Base-by-base conservation (phyloP, 2,797 vertebrate species). In the Syndactyla subalaris region DNA sequence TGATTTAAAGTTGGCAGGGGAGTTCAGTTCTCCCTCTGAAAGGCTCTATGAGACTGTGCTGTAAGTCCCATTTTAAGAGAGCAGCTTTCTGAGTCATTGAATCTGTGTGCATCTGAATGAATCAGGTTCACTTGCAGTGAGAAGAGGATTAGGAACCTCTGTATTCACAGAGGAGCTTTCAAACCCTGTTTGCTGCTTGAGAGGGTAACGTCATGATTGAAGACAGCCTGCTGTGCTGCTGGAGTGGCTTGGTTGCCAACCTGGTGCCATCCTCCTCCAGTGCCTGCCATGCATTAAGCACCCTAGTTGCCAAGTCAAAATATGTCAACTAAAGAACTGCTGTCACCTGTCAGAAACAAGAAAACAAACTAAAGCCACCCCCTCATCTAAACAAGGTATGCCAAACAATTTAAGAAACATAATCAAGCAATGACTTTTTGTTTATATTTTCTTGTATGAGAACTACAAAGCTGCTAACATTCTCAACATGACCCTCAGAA, bases 91-190 rank as follows among this genome's bases (percentile, higher is more conserved):
- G 89, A 96, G 81, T 80, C 93, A 77, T 71, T 97, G 95, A 84
- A 91, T 93, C 85, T 85, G 14, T 34, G 45, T 61, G 94, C 96
- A 97, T 97, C 96, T 98, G 97, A 98, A 98, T 58, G 13, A 92
- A 97, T 97, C 93, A 96, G 87, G 93, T 84, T 88, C 79, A 71
- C 88, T 92, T 72, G 57, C 76, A 78, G 85, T 27, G 90, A 96
- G 78, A 87, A 95, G 92, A 90, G 93, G 93, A 95, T 96, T 83
- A 95, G 93, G 77, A 94, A 85, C 76, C 76, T 92, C 75, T 79
- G 26, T 13, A 59, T 86, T 92, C 83, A 38, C 78, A 76, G 52
- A 76, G 95, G 93, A 94, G 87, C 76, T 95, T 88, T 90, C 76
- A 48, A 79, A 66, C 49, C 39, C 71, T 54, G 51, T 10, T 75